These are phyloP conservation scores for Drosophila parvula DNA, from an alignment of 1,140 invertebrate genomes.

Conservation along the genomic window DNA sequence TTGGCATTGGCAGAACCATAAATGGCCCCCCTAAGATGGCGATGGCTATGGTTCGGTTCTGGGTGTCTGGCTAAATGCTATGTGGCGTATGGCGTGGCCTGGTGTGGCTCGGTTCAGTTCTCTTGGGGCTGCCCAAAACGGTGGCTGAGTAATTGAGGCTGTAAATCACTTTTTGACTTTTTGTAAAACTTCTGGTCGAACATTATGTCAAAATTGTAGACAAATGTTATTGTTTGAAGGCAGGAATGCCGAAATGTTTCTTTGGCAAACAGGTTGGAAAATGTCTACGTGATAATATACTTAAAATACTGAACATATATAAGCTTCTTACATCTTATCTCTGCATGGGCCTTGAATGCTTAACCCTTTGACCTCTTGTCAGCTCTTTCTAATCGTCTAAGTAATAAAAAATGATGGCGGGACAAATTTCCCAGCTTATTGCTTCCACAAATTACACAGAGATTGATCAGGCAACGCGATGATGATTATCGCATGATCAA, in stretches of 20 bases:
- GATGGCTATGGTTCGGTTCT: constrained; percentile 16
- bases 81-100: constrained; percentile 41
- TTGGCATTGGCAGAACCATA: constrained; percentile 66
- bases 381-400: constrained; percentile 9
- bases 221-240: constrained; percentile 33
- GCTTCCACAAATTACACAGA: constrained; percentile 13
- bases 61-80: constrained; percentile 3
- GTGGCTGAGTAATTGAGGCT: constrained; percentile 43
- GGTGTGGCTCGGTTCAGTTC: constrained; percentile 24
- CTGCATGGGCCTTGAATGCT: background rate
- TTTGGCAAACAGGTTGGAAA: too few relatives aligned
- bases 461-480: constrained; percentile 18
- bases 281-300: background rate
- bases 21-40: constrained; percentile 58
- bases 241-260: too few relatives aligned
- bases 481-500: constrained; percentile 28
- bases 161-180: constrained; percentile 40
- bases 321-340: constrained; percentile 12
- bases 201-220: constrained; percentile 38
- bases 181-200: constrained; percentile 23
- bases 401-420: background rate
- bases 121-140: constrained; percentile 37
- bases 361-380: constrained; percentile 1
- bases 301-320: background rate
- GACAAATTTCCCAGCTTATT: constrained; percentile 17